phyloP scores from a whole-genome alignment of 2,888 invertebrate species.

The Acleris sparsana region DNA sequence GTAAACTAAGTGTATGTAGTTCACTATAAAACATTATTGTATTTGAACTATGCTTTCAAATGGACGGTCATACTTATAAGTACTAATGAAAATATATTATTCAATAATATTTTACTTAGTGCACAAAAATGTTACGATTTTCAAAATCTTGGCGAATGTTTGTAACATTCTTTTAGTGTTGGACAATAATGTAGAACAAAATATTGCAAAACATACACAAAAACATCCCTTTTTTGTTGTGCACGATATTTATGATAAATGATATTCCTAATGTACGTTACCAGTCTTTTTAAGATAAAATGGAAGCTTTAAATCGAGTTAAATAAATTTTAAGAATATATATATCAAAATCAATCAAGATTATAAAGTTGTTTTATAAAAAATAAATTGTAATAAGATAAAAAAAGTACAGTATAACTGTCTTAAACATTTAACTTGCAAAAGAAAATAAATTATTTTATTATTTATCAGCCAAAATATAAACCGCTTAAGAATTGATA shows the following conservation, averaged over 20 bases:
- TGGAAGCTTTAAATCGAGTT: conserved; percentile 80
- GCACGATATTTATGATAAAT: conserved; percentile 40
- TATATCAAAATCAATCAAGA: conserved; percentile 48
- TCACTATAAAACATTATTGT: not conserved
- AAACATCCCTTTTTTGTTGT: conserved; percentile 38
- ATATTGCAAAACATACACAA: conserved; percentile 44
- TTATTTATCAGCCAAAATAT: too few species aligned
- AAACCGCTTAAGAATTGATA: too few species aligned
- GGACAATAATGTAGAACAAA: conserved; percentile 77
- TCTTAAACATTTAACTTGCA: conserved; percentile 2
- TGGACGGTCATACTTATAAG: not conserved
- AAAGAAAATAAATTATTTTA: too few species aligned
- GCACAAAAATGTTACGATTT: conserved; percentile 29
- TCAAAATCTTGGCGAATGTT: conserved; percentile 55
- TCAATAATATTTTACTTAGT: conserved; percentile 14
- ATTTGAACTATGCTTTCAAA: conserved; percentile 16
- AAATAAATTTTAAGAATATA: conserved; percentile 57
- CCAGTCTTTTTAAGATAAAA: conserved; percentile 70
- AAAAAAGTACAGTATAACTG: conserved; percentile 20
- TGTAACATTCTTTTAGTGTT: conserved; percentile 66
- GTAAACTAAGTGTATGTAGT: conserved; percentile 8
- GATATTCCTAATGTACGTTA: conserved; percentile 47
- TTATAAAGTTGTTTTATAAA: conserved; percentile 38
- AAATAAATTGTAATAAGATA: conserved; percentile 38
- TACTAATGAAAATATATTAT: conserved; percentile 12